Conservation (phyloP, 2,113 vertebrate species). For the Felis chaus region DNA sequence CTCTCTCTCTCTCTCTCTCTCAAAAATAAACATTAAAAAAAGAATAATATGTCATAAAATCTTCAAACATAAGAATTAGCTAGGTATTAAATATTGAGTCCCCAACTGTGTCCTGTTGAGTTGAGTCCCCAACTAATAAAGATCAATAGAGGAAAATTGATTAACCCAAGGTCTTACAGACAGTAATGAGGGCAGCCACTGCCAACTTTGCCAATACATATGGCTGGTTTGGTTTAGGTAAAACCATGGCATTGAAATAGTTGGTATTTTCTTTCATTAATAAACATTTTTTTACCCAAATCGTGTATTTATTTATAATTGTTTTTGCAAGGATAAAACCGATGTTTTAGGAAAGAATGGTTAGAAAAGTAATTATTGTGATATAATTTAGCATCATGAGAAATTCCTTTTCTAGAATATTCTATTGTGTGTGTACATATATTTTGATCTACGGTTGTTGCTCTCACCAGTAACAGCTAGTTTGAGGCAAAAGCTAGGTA, state of each 20-base stretch:
- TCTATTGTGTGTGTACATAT: neutral
- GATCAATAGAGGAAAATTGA: neutral
- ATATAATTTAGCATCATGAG: neutral
- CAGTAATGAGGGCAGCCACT: neutral
- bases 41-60: neutral
- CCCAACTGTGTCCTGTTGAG: neutral
- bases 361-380: neutral
- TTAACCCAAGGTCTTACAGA: neutral
- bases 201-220: neutral
- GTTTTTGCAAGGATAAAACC: neutral
- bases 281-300: neutral
- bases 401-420: neutral
- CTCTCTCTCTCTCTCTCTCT: too few species aligned
- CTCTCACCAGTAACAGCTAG: neutral
- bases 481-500: neutral
- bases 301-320: neutral
- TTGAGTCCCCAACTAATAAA: neutral
- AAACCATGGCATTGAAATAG: neutral
- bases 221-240: neutral
- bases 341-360: neutral
- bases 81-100: neutral
- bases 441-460: neutral
- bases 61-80: neutral
- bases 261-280: constrained; percentile 1
- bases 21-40: too few species aligned